Evolutionary conservation across 2,888 invertebrate genomes (phyloP).

Genomic region (Papilio demoleus): DNA sequence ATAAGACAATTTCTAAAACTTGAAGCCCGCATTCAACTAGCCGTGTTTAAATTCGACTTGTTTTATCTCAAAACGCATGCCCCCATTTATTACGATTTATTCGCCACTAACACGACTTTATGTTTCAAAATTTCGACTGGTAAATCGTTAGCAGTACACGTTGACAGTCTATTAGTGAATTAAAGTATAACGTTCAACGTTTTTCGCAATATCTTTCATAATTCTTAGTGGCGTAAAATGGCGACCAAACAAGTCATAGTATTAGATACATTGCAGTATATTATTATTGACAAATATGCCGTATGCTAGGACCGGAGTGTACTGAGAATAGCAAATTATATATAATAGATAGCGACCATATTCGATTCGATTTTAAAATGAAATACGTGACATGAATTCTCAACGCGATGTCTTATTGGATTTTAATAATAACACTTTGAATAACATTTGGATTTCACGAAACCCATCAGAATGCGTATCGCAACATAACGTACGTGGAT

Average conservation of each 20-base stretch:
- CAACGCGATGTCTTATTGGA: constrained; percentile 11
- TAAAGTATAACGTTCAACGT: constrained; percentile 33
- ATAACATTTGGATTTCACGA: constrained; percentile 27
- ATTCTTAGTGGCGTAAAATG: constrained; percentile 38
- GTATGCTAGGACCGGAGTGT: constrained; percentile 25
- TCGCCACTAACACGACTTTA: constrained; percentile 17
- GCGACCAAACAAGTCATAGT: constrained; percentile 36
- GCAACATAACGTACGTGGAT: constrained; percentile 16
- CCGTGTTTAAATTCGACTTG: constrained; percentile 12
- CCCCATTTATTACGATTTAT: constrained; percentile 29
- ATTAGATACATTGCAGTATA: constrained; percentile 27
- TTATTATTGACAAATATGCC: constrained; percentile 40
- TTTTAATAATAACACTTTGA: constrained; percentile 37
- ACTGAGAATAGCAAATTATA: constrained; percentile 35
- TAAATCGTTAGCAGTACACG: constrained; percentile 2
- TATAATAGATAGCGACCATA: constrained; percentile 23
- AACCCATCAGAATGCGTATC: constrained; percentile 35
- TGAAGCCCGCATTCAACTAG: constrained; percentile 1
- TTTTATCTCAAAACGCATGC: constrained; percentile 20
- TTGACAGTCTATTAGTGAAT: constrained; percentile 34
- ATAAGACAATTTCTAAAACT: constrained; percentile 8
- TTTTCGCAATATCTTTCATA: constrained; percentile 41
- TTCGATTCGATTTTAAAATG: constrained; percentile 28
- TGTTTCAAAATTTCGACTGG: constrained; percentile 34
- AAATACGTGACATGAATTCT: constrained; percentile 29